These are phyloP conservation scores for Caranx ignobilis DNA, from an alignment of 2,113 vertebrate genomes.

Conservation along the genomic window DNA sequence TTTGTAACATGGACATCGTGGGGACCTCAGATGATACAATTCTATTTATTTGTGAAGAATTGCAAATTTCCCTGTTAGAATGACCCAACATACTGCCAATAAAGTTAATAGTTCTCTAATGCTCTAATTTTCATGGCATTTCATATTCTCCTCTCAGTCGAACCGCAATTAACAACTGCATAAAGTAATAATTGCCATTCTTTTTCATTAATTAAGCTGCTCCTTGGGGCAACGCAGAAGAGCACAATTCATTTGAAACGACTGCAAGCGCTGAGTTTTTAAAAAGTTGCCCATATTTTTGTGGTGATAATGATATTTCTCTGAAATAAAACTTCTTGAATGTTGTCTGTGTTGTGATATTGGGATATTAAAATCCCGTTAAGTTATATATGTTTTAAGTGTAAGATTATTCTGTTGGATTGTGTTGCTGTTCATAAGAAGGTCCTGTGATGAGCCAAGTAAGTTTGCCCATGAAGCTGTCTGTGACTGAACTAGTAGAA, in stretches of 20 bases:
- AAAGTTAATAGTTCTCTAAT: conserved; percentile 36
- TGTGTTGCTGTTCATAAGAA: background rate
- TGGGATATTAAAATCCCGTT: background rate
- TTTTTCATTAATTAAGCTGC: conserved; percentile 54
- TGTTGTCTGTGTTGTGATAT: background rate
- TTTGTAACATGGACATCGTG: conserved; percentile 34
- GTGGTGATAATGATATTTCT: background rate
- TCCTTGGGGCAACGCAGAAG: conserved; percentile 36
- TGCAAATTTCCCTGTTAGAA: background rate
- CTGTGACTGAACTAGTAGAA: no score
- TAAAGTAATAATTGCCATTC: conserved; percentile 62
- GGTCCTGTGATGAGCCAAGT: background rate
- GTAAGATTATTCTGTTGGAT: background rate
- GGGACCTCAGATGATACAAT: conserved; percentile 19
- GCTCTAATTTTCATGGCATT: conserved; percentile 40
- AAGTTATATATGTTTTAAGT: background rate
- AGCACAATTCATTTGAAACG: conserved; percentile 39
- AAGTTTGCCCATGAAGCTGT: no score
- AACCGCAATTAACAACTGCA: conserved; percentile 57
- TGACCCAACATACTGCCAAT: conserved; percentile 26
- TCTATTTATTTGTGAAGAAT: background rate
- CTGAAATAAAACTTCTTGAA: background rate
- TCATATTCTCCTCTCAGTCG: conserved; percentile 39
- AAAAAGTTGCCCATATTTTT: conserved; percentile 25
- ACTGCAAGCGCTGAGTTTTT: conserved; percentile 1